These are phyloP conservation scores for Arctocebus calabarensis DNA, from an alignment of 2,797 vertebrate genomes.

Conservation along the genomic window DNA sequence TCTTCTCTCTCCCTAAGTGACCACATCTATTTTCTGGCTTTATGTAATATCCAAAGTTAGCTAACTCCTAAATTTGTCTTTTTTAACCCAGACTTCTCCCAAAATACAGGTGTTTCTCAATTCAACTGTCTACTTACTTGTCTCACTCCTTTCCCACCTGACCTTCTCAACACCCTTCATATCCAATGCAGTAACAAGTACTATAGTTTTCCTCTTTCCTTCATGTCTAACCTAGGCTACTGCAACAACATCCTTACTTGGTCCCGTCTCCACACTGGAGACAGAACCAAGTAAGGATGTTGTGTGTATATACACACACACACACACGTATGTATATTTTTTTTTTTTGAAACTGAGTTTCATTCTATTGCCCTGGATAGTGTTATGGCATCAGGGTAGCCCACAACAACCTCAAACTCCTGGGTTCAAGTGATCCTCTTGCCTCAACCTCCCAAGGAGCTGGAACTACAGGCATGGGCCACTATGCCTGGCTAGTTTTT, in stretches of 20 bases:
- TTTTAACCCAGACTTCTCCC: slow-evolving; percentile 15
- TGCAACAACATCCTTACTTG: not conserved
- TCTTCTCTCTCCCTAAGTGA: not conserved
- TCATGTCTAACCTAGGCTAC: not conserved
- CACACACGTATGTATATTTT: too few relatives aligned
- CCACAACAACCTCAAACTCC: too few relatives aligned
- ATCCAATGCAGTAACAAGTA: not conserved
- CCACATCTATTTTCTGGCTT: not conserved
- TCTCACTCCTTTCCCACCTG: not conserved
- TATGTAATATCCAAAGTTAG: slow-evolving; percentile 36
- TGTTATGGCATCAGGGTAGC: too few relatives aligned
- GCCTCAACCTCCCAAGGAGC: too few relatives aligned
- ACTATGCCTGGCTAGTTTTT: too few relatives aligned
- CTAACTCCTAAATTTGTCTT: slow-evolving; percentile 1
- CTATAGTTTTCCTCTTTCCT: not conserved
- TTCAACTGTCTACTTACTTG: not conserved
- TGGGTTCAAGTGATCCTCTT: too few relatives aligned
- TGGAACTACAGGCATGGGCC: too few relatives aligned
- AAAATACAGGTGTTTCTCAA: slow-evolving; percentile 54
- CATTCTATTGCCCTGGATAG: too few relatives aligned
- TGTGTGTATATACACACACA: too few relatives aligned
- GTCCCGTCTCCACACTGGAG: not conserved
- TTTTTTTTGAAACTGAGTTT: too few relatives aligned
- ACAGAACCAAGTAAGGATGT: too few relatives aligned
- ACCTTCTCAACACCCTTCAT: not conserved